These are phyloP conservation scores for Phlogophora meticulosa DNA, from an alignment of 2,888 invertebrate species.

Conservation along the genomic window DNA sequence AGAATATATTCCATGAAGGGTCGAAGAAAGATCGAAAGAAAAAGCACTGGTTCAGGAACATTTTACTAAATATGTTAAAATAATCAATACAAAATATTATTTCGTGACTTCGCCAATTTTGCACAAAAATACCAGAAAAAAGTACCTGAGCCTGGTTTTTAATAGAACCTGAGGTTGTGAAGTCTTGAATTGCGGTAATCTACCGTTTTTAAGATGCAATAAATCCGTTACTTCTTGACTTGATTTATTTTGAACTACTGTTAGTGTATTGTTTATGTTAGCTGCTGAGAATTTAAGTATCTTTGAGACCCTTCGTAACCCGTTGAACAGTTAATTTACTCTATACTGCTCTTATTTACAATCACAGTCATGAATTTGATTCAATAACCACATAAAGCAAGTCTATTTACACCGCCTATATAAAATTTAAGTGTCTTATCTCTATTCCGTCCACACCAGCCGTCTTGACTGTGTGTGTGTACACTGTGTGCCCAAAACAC, in stretches of 20 bases:
- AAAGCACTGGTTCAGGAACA: too few species aligned
- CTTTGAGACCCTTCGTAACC: background rate
- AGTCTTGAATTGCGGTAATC: background rate
- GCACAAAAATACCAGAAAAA: too few species aligned
- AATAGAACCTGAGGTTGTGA: too few species aligned
- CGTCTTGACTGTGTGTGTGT: constrained; percentile 54
- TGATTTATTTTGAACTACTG: background rate
- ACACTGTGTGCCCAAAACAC: constrained; percentile 53
- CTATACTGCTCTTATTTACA: background rate
- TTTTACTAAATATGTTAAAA: too few species aligned
- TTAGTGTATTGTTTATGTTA: background rate
- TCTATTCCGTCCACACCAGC: constrained; percentile 50
- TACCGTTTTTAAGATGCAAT: background rate
- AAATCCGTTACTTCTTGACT: background rate
- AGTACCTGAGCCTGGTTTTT: too few species aligned
- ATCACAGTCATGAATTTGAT: background rate
- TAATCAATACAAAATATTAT: too few species aligned
- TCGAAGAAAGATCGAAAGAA: too few species aligned
- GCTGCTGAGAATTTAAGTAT: background rate
- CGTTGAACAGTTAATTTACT: background rate
- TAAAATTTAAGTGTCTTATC: constrained; percentile 44
- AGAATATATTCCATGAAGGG: too few species aligned
- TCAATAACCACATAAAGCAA: background rate
- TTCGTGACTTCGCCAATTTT: too few species aligned
- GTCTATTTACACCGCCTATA: background rate